A percentile compares a stretch with the other conserved stretches of the same genome.
These are phyloP conservation scores for Lumbricus terrestris DNA, from an alignment of 2,888 invertebrate genomes.

Conservation along the genomic window DNA sequence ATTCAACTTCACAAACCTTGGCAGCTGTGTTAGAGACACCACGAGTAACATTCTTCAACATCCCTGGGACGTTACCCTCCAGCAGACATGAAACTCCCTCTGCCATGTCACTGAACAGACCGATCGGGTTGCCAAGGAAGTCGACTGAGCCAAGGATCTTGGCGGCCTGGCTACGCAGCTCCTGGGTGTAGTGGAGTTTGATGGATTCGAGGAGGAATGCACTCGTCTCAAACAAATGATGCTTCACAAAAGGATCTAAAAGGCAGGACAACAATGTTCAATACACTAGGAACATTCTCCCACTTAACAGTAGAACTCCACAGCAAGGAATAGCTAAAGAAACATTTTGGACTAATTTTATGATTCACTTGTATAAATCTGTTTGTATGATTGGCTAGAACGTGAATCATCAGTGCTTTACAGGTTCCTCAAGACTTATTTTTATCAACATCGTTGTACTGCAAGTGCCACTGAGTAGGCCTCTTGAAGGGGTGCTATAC, in stretches of 20 bases:
- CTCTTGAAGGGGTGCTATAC: too few relatives aligned
- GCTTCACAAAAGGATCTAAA: conserved; percentile 44
- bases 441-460: too few relatives aligned
- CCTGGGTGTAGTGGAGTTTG: conserved; percentile 38
- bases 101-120: conserved; percentile 90
- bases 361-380: too few relatives aligned
- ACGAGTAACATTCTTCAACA: conserved; percentile 93
- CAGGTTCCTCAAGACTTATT: too few relatives aligned
- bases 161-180: conserved; percentile 80
- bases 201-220: conserved; percentile 40
- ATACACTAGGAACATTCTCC: background rate
- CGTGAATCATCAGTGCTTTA: too few relatives aligned
- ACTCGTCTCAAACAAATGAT: conserved; percentile 41
- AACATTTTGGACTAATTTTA: too few relatives aligned
- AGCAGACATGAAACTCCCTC: conserved; percentile 91
- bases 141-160: conserved; percentile 94
- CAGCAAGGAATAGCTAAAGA: too few relatives aligned
- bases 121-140: conserved; percentile 94
- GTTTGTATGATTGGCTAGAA: too few relatives aligned
- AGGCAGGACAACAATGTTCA: conserved; percentile 27
- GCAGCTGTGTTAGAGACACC: conserved; percentile 96
- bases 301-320: background rate
- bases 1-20: conserved; percentile 71
- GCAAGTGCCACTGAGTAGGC: too few relatives aligned
- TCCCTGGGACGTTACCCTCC: conserved; percentile 86